Conservation (phyloP, 2,113 vertebrate genomes). For the Phoenicopterus ruber region DNA sequence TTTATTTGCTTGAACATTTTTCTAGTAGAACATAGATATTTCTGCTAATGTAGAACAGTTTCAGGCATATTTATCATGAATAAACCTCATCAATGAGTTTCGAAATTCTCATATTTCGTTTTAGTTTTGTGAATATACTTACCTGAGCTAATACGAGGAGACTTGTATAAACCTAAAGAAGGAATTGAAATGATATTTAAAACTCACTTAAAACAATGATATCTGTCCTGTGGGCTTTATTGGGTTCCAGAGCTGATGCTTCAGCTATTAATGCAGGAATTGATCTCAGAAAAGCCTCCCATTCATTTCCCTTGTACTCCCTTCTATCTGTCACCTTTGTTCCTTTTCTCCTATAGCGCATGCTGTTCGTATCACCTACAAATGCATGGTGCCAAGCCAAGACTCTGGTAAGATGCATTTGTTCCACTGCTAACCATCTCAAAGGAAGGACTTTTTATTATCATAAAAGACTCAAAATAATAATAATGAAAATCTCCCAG, state of each 20-base stretch:
- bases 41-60: not conserved
- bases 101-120: not conserved
- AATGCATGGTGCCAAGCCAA: not conserved
- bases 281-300: not conserved
- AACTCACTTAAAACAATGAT: not conserved
- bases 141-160: not conserved
- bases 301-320: not conserved
- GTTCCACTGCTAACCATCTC: not conserved
- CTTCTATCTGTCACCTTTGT: not conserved
- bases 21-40: not conserved
- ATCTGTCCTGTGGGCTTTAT: not conserved
- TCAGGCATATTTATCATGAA: not conserved
- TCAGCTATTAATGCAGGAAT: not conserved
- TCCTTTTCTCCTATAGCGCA: not conserved
- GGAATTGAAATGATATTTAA: not conserved
- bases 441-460: not conserved
- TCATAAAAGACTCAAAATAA: not conserved
- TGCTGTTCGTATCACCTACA: not conserved
- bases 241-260: not conserved
- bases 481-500: not conserved
- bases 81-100: not conserved
- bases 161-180: not conserved
- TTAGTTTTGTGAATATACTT: not conserved
- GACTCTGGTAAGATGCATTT: not conserved
- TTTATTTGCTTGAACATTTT: not conserved